phyloP scores from a whole-genome alignment of 2,888 invertebrate species.

The Oscheius sp. region DNA sequence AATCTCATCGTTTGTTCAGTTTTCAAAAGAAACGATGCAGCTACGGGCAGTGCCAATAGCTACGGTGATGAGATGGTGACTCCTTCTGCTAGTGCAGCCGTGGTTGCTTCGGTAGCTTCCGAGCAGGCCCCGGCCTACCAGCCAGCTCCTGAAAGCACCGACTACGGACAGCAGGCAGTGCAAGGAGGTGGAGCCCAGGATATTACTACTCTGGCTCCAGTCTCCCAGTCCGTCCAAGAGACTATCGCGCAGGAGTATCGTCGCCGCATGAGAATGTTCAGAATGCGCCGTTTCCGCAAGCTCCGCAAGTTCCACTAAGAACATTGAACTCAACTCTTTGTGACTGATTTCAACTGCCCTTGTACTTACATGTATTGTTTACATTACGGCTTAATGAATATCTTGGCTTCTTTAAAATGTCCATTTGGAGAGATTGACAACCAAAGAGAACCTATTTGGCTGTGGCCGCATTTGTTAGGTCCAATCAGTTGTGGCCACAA shows the following conservation, averaged over 20 bases:
- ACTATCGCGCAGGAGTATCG: not conserved
- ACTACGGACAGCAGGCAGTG: not conserved
- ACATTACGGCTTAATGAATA: not conserved
- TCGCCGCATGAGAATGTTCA: not conserved
- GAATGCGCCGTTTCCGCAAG: not conserved
- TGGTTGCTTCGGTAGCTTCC: not conserved
- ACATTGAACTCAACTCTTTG: not conserved
- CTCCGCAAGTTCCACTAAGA: not conserved
- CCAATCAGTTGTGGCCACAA: too few relatives aligned
- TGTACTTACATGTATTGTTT: not conserved
- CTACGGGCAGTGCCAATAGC: not conserved
- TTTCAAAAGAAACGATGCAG: not conserved
- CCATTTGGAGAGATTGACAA: not conserved
- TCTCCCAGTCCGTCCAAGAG: not conserved
- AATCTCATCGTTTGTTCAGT: not conserved
- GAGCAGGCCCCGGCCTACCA: not conserved
- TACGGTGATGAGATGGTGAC: not conserved
- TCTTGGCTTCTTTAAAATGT: not conserved
- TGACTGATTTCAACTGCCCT: not conserved
- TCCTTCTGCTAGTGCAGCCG: not conserved
- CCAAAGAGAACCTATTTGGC: not conserved
- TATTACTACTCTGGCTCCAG: not conserved
- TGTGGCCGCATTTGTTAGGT: too few relatives aligned
- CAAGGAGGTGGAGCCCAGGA: not conserved
- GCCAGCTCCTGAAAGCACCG: not conserved